phyloP scores from a whole-genome alignment of 1,140 invertebrate genomes.

The Physella acuta region DNA sequence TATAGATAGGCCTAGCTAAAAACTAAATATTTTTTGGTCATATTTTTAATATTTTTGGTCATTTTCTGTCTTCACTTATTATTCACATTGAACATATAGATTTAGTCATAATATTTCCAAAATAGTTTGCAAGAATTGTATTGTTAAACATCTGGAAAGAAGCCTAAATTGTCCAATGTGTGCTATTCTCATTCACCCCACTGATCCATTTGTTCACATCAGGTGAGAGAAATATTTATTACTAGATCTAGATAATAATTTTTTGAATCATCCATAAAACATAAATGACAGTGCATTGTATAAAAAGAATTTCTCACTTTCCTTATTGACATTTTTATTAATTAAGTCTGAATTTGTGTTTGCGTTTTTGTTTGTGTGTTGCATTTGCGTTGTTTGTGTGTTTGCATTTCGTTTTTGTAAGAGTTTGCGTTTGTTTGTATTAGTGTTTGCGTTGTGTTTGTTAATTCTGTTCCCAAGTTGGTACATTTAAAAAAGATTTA shows the following conservation, averaged over 20 bases:
- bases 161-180: slow-evolving; percentile 57
- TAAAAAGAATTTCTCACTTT: too few relatives aligned
- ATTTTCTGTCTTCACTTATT: neutral
- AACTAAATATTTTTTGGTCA: neutral
- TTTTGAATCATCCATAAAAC: too few relatives aligned
- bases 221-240: slow-evolving; percentile 29
- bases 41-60: neutral
- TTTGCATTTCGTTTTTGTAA: too few relatives aligned
- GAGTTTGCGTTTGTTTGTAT: too few relatives aligned
- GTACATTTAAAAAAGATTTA: too few relatives aligned
- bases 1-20: neutral
- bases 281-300: too few relatives aligned
- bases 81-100: neutral
- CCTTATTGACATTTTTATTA: too few relatives aligned
- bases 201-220: slow-evolving; percentile 54
- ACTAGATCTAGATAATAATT: slow-evolving; percentile 1
- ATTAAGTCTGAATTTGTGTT: too few relatives aligned
- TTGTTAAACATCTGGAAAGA: slow-evolving; percentile 58
- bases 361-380: too few relatives aligned
- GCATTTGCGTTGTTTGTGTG: too few relatives aligned
- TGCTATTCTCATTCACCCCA: slow-evolving; percentile 58
- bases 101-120: slow-evolving; percentile 11
- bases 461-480: too few relatives aligned
- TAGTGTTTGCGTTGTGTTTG: too few relatives aligned
- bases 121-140: slow-evolving; percentile 60